Evolutionary conservation across 2,888 invertebrate genomes (phyloP).

Genomic region (Helicoverpa assulta): DNA sequence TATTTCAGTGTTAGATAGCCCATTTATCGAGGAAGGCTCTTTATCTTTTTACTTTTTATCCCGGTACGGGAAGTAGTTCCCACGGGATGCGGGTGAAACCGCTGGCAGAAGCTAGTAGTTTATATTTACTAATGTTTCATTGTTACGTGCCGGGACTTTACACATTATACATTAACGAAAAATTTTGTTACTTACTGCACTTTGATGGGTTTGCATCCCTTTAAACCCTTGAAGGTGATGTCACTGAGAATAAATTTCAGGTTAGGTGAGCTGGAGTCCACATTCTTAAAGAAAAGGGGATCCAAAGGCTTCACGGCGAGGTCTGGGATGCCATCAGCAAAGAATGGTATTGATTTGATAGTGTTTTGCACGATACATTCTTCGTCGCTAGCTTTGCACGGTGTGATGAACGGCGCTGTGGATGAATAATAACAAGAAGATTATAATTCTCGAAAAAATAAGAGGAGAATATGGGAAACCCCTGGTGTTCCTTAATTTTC

Average conservation of each 20-base stretch:
- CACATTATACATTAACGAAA: not conserved
- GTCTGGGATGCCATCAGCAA: constrained; percentile 1
- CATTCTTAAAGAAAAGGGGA: constrained; percentile 1
- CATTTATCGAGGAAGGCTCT: too few species aligned
- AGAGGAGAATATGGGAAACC: not conserved
- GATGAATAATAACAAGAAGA: not conserved
- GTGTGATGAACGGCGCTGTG: not conserved
- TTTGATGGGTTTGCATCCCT: not conserved
- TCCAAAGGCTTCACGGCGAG: not conserved
- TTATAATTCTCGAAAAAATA: too few species aligned
- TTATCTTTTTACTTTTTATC: too few species aligned
- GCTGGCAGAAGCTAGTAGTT: too few species aligned
- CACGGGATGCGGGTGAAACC: too few species aligned
- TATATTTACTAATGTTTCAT: too few species aligned
- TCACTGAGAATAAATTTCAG: not conserved
- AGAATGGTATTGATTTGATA: not conserved
- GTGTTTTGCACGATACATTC: not conserved
- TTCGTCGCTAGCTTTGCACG: not conserved
- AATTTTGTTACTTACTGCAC: not conserved
- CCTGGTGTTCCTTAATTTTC: not conserved
- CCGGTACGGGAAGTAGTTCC: too few species aligned
- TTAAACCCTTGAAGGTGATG: not conserved
- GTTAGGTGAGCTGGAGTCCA: not conserved
- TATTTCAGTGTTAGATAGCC: too few species aligned
- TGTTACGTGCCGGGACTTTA: not conserved